Base-by-base conservation (phyloP, 2,888 invertebrate species). In the Agrochola macilenta region DNA sequence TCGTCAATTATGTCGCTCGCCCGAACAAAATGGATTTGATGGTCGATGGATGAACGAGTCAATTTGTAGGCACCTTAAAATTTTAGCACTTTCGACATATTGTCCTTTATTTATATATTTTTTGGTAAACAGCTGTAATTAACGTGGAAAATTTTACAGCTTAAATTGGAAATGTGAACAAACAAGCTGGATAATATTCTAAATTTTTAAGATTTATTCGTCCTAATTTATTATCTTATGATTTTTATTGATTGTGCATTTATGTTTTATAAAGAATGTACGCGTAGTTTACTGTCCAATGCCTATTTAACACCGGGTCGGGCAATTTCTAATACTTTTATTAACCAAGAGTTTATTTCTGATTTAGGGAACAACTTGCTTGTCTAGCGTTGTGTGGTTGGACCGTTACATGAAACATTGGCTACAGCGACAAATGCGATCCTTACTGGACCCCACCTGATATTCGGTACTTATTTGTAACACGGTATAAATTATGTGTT, bases 401-500 rank as follows among this genome's bases (percentile, higher is more conserved):
- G 65, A 39, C 64, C 39, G 69, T 68, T n/a, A 73, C 26, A 39
- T 39, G n/a, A 66, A 66, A 74, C 46, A 70, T 71, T 69, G 64
- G 64, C 60, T 66, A 76, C 49, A 76, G 69, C 72, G 72, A 80
- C 71, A 74, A 73, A 63, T 77, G 74, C 75, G 73, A 73, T 78
- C 76, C 72, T 60, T 54, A 76, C 60, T 69, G 80, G 74, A 82
- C 79, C 86, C 87, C 85, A 88, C 87, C 83, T 88, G 87, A 90
- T 86, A 85, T 87, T 90, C 69, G 91, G 94, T 94, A 94, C 93
- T 93, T 95, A 94, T 88, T 87, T 87, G 77, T 84, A 76, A 82
- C 88, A 86, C 87, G 80, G 78, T 87, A 90, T 89, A 85, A 86
- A 87, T 84, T 90, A 87, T 88, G 86, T 92, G 90, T 93, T 90